These are phyloP conservation scores for Callithrix jacchus DNA, from an alignment of 2,113 vertebrate genomes.

Conservation along the genomic window DNA sequence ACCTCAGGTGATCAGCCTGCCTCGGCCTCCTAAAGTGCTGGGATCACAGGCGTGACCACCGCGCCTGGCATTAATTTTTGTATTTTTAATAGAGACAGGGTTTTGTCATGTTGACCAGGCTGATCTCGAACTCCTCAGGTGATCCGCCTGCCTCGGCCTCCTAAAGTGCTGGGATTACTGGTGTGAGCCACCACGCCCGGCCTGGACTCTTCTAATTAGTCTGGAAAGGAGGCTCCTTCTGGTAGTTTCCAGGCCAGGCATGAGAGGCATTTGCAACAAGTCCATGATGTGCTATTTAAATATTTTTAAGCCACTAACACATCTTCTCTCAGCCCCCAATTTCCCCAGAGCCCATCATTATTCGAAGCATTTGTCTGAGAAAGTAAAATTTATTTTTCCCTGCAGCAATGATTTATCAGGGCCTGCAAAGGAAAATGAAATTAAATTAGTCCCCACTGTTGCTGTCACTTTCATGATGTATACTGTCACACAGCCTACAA, in stretches of 20 bases:
- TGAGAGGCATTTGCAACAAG: not conserved
- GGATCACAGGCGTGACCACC: too few relatives aligned
- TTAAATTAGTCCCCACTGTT: conserved; percentile 47
- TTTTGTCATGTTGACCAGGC: too few relatives aligned
- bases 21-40: too few relatives aligned
- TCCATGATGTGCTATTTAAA: not conserved
- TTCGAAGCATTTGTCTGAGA: conserved; percentile 44
- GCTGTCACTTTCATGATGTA: conserved; percentile 51
- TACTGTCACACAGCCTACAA: conserved; percentile 52
- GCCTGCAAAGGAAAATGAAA: conserved; percentile 50
- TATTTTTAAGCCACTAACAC: not conserved
- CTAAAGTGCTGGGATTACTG: too few relatives aligned
- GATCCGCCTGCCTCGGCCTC: too few relatives aligned
- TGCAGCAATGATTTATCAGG: conserved; percentile 47
- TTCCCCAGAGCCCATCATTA: conserved; percentile 17
- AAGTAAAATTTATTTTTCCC: conserved; percentile 62
- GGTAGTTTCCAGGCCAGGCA: not conserved
- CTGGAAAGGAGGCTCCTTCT: not conserved
- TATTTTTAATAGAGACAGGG: too few relatives aligned
- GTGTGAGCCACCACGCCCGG: too few relatives aligned
- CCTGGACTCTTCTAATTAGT: not conserved
- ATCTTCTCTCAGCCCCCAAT: not conserved
- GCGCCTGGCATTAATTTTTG: too few relatives aligned
- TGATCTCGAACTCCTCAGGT: too few relatives aligned
- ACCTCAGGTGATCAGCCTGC: too few relatives aligned